Conservation (phyloP, 2,797 vertebrate genomes). For the Oryzias sinensis region DNA sequence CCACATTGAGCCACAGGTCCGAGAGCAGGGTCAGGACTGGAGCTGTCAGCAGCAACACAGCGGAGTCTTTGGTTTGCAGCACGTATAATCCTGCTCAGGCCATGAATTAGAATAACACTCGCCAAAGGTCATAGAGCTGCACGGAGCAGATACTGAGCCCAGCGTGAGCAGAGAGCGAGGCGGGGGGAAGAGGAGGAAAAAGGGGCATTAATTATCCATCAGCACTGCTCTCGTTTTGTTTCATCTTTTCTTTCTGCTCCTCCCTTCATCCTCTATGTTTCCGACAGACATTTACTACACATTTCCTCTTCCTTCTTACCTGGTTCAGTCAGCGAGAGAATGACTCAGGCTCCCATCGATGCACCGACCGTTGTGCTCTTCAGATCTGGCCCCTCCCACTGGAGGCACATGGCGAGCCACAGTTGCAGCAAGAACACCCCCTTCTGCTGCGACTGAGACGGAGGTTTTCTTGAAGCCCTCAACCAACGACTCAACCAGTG, state of each 20-base stretch:
- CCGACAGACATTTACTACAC: neutral
- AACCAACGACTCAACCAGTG: constrained; percentile 23
- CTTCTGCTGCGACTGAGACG: constrained; percentile 8
- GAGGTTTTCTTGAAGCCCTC: constrained; percentile 18
- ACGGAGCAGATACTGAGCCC: constrained; percentile 37
- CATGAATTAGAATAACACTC: constrained; percentile 51
- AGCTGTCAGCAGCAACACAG: constrained; percentile 28
- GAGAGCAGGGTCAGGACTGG: constrained; percentile 16
- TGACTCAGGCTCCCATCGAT: constrained; percentile 26
- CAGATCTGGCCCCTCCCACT: neutral
- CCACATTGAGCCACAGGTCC: constrained; percentile 21
- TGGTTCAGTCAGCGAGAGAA: constrained; percentile 23
- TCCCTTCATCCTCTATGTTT: constrained; percentile 2
- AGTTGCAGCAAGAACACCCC: constrained; percentile 19
- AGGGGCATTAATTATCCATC: constrained; percentile 50
- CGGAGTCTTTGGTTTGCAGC: constrained; percentile 11
- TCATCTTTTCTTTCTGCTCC: neutral
- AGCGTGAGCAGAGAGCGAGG: constrained; percentile 16
- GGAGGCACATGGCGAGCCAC: constrained; percentile 13
- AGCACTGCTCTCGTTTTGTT: constrained; percentile 27
- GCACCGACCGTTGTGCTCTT: neutral
- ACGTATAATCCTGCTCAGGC: constrained; percentile 46
- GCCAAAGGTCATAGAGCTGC: constrained; percentile 55
- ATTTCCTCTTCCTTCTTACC: neutral
- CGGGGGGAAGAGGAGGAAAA: constrained; percentile 15